A percentile compares a stretch with the other conserved stretches of the same genome.
These are phyloP conservation scores for Trachelus stipa DNA, from an alignment of 2,888 invertebrate species.

Conservation along the genomic window DNA sequence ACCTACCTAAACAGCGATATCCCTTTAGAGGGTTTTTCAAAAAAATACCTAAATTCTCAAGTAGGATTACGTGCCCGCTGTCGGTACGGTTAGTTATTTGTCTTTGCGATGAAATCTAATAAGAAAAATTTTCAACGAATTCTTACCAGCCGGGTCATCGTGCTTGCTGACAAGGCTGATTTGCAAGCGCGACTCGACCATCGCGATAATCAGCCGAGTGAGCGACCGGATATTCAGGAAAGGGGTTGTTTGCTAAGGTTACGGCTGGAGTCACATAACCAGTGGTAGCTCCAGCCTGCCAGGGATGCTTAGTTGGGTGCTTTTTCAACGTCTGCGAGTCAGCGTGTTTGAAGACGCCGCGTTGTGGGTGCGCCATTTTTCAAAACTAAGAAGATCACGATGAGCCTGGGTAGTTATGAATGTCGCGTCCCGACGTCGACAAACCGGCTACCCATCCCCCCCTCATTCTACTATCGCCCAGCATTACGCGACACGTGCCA, in stretches of 20 bases:
- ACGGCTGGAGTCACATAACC: not conserved
- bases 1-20: not conserved
- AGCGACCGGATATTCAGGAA: constrained; percentile 12
- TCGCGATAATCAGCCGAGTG: constrained; percentile 36
- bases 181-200: constrained; percentile 27
- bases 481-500: not conserved
- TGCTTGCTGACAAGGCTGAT: constrained; percentile 29
- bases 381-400: constrained; percentile 43
- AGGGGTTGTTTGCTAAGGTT: not conserved
- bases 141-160: constrained; percentile 24
- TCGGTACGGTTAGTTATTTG: not conserved
- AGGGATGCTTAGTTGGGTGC: constrained; percentile 25
- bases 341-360: constrained; percentile 42
- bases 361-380: constrained; percentile 35
- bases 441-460: not conserved
- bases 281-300: not conserved
- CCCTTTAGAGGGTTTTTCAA: not conserved
- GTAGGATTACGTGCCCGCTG: not conserved
- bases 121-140: not conserved
- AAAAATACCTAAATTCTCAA: not conserved
- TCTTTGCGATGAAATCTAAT: not conserved
- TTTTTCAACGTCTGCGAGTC: constrained; percentile 45
- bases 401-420: constrained; percentile 36
- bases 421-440: constrained; percentile 11
- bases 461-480: not conserved